Base-by-base conservation (phyloP, 35 echinoderm and acorn worm genomes). In the Lytechinus variegatus region DNA sequence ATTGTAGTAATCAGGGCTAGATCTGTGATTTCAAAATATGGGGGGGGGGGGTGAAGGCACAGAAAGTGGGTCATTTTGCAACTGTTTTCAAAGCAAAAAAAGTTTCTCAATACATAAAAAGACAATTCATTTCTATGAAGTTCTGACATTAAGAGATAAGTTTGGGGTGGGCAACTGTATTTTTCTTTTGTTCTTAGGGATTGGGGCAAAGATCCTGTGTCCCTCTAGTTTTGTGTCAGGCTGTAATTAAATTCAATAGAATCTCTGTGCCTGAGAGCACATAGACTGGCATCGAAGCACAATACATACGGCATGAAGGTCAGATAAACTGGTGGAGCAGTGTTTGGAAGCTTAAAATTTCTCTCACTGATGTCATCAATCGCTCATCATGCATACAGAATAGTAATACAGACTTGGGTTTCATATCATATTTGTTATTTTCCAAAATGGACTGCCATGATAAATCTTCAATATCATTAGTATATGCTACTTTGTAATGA, bases 181-280 rank as follows among this genome's bases (percentile, higher is more conserved):
- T 44, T 44, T 44, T 44, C 33, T 44, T 44, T 44, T 44, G 33
- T 44, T 44, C 2, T 44, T 44, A 44, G 33, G 33, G 33, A 2
- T 44, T 44, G 33, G 33, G 33, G 33, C 33, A 44, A 44, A 44
- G 33, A 44, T 44, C 33, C 33, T 2, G 33, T 44, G 33, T 1
- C 33, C 33, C 33, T 44, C 33, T 44, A 44, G 33, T 2, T 44
- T 44, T 44, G 33, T 44, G 33, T 44, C 33, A 44, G 33, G 33
- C 66, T 79, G 66, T 79, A 79, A 79, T 79, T 79, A 79, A 79
- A 79, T 79, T 79, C 66, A 79, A 27, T 79, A 79, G 66, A 79
- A 79, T 79, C 66, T 79, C 66, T 79, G 66, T 79, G 66, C 66
- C 66, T 79, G 16, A 14, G 66, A 79, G 66, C 66, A 79, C 66